Evolutionary conservation across 2,797 vertebrate species (phyloP), one percentile per base, ranked within the genome.

Genomic region (Brachyrhaphis roseni): DNA sequence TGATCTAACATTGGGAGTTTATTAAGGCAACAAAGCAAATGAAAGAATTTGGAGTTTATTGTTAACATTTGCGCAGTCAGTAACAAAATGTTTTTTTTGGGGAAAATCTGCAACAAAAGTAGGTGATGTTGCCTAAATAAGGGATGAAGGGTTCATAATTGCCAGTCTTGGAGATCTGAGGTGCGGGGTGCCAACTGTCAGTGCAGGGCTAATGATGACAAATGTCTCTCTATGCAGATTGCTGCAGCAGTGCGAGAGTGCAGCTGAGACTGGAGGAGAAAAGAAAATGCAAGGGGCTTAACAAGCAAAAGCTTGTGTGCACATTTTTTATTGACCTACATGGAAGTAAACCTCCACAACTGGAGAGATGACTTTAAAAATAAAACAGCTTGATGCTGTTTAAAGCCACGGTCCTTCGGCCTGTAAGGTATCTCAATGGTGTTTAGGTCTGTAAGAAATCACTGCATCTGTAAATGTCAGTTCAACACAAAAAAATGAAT

Each of bases 171-270:
- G 95, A 97, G 97, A 96, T 97, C 97, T 96, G 97, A 97, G 96
- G 96, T 97, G 96, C 96, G 88, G 96, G 97, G 97, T 99, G 96
- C 97, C 97, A 97, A 98, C 98, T 99, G 98, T 98, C 98, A 99
- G 96, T 95, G 96, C 95, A 94, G 83, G 96, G 97, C 98, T 99
- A 99, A 99, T 99, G 98, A 98, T 99, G 98, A 99, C 98, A 99
- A 99, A 99, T 99, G 97, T 96, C 96, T 96, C 96, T 97, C 96
- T 97, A 98, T 98, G 98, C 97, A 99, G 97, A 99, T 97, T 97
- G 97, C 92, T 93, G 95, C 95, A 95, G 89, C 90, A 88, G 90
- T 86, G 82, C 39, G 57, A 84, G 85, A 79, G 86, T 90, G 94
- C 96, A 96, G 94, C 95, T 93, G 85, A 94, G 93, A 93, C 92